Conservation (phyloP, 2,888 invertebrate species). For the Allacma fusca region DNA sequence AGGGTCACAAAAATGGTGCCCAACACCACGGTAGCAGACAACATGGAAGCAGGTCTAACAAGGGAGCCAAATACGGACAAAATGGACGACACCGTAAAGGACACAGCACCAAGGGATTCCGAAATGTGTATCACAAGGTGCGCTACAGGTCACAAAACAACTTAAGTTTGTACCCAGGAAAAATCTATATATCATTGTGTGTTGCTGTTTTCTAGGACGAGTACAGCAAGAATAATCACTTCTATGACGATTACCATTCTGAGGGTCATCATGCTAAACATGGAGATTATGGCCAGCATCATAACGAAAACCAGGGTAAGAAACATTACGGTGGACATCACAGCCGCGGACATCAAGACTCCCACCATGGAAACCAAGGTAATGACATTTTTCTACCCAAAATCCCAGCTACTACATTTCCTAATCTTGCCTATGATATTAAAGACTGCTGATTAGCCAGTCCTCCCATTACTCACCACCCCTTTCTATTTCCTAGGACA, state of each 20-base stretch:
- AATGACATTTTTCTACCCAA: not conserved
- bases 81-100: conserved; percentile 57
- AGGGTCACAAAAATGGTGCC: conserved; percentile 56
- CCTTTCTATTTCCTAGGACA: conserved; percentile 32
- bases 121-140: conserved; percentile 60
- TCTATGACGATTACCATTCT: conserved; percentile 60
- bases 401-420: not conserved
- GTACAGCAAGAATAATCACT: conserved; percentile 58
- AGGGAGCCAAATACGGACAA: conserved; percentile 56
- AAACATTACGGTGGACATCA: conserved; percentile 49
- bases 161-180: not conserved
- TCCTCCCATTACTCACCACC: not conserved
- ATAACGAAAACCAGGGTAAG: conserved; percentile 53
- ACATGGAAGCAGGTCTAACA: conserved; percentile 54
- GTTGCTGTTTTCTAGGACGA: conserved; percentile 51
- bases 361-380: conserved; percentile 43
- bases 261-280: conserved; percentile 52
- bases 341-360: conserved; percentile 34
- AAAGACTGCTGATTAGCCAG: too few relatives aligned
- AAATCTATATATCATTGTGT: too few relatives aligned
- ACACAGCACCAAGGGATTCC: conserved; percentile 59
- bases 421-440: not conserved
- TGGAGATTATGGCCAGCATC: conserved; percentile 57
- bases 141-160: not conserved
- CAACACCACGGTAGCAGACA: conserved; percentile 55